Evolutionary conservation across 2,888 invertebrate species (phyloP).

Genomic region (Cosmia pyralina): DNA sequence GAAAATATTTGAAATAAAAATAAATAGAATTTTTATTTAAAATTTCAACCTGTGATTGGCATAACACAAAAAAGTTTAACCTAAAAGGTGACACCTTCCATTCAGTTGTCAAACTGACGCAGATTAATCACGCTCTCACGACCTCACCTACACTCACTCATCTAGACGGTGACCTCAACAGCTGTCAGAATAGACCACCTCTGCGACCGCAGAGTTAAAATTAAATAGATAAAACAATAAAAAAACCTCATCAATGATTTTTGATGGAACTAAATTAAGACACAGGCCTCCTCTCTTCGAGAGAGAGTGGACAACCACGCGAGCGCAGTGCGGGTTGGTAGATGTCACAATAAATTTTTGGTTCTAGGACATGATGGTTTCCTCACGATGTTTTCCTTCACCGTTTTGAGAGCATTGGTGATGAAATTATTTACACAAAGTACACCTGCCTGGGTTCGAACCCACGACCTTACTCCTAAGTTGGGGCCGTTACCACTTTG

Average conservation of each 20-base stretch:
- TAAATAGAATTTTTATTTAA: not conserved
- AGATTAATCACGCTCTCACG: slow-evolving; percentile 4
- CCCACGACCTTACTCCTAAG: no score
- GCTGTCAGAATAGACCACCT: not conserved
- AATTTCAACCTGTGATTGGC: not conserved
- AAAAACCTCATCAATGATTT: no score
- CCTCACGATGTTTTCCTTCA: no score
- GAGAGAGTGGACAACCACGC: no score
- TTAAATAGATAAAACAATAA: not conserved
- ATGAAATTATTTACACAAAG: no score
- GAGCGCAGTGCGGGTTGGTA: no score
- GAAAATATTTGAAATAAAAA: not conserved
- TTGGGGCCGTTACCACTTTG: no score
- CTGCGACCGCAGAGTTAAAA: not conserved
- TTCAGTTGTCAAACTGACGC: slow-evolving; percentile 2
- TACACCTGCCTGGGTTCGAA: no score
- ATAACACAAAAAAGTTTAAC: not conserved
- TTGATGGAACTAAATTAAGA: not conserved
- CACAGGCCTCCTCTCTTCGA: no score
- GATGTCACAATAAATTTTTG: no score
- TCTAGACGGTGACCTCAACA: slow-evolving; percentile 1
- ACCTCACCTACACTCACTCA: not conserved
- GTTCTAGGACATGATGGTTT: no score
- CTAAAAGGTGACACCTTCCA: slow-evolving; percentile 3
- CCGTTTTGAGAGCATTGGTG: no score